phyloP scores from a whole-genome alignment of 1,140 invertebrate species.

The Portunus trituberculatus region DNA sequence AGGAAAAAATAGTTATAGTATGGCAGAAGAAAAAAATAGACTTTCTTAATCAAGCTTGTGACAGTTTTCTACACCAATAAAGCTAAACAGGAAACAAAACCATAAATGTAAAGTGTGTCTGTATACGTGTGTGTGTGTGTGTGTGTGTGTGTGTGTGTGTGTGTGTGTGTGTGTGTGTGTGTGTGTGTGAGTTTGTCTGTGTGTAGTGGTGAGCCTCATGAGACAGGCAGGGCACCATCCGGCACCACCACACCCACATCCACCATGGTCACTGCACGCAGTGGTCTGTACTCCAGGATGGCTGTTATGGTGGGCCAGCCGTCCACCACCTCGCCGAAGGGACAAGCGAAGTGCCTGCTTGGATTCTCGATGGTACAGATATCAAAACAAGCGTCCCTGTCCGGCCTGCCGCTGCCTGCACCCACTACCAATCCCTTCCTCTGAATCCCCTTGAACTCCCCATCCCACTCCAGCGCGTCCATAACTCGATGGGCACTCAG shows the following conservation, averaged over 20 bases:
- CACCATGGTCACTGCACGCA: slow-evolving; percentile 59
- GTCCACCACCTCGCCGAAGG: slow-evolving; percentile 65
- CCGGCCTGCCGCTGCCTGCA: slow-evolving; percentile 55
- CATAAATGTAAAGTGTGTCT: too few relatives aligned
- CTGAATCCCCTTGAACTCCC: slow-evolving; percentile 46
- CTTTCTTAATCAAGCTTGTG: too few relatives aligned
- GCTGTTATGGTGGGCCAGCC: slow-evolving; percentile 48
- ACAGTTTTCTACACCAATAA: too few relatives aligned
- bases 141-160: too few relatives aligned
- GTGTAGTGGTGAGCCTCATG: neutral
- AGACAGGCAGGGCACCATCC: neutral
- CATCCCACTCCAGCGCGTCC: slow-evolving; percentile 66
- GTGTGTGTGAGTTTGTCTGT: neutral
- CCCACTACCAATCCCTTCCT: slow-evolving; percentile 57
- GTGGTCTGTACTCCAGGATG: slow-evolving; percentile 35
- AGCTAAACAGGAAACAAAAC: too few relatives aligned
- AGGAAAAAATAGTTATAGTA: too few relatives aligned
- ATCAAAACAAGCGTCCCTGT: slow-evolving; percentile 65
- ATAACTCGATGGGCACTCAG: slow-evolving; percentile 41
- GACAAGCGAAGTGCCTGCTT: slow-evolving; percentile 55
- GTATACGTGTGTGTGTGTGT: too few relatives aligned
- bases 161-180: too few relatives aligned
- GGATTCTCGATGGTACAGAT: slow-evolving; percentile 65
- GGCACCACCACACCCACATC: slow-evolving; percentile 65
- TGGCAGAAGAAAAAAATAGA: too few relatives aligned